Percentiles rank a stretch among this genome's conserved stretches.
Conservation (phyloP, 2,113 vertebrate genomes). For the Xyrauchen texanus region DNA sequence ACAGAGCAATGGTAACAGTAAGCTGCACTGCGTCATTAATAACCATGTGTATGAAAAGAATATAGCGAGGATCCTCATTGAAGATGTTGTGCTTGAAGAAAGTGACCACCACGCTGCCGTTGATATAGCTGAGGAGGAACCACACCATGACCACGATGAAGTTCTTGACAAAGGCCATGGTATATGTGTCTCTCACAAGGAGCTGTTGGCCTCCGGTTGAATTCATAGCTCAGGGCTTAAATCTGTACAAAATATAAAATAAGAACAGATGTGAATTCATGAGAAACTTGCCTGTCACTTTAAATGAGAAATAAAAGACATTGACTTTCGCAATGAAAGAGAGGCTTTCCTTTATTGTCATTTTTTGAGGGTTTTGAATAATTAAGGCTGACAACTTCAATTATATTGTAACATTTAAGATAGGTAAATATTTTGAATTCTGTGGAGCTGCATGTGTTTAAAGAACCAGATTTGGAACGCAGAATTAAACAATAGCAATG, state of each 20-base stretch:
- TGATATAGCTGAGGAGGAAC: conserved; percentile 72
- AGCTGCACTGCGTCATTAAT: conserved; percentile 73
- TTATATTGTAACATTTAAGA: no score
- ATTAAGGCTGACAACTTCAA: no score
- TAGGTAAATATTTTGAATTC: no score
- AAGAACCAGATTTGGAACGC: no score
- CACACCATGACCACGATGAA: conserved; percentile 66
- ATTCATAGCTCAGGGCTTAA: conserved; percentile 58
- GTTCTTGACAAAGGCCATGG: conserved; percentile 67
- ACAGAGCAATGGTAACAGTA: conserved; percentile 64
- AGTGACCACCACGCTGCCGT: conserved; percentile 60
- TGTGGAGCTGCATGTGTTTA: no score
- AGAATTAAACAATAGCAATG: no score
- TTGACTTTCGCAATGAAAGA: no score
- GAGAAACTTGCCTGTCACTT: no score
- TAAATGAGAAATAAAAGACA: no score
- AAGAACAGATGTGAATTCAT: not conserved
- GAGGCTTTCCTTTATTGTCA: no score
- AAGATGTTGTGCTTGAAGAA: conserved; percentile 71
- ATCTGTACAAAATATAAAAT: conserved; percentile 12
- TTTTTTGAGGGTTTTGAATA: no score
- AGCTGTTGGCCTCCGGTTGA: conserved; percentile 47
- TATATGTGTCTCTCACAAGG: conserved; percentile 64
- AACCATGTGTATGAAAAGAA: conserved; percentile 79
- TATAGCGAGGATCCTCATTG: conserved; percentile 72